These are phyloP conservation scores for Propithecus perrieri DNA, from an alignment of 2,797 vertebrate genomes.

Conservation along the genomic window DNA sequence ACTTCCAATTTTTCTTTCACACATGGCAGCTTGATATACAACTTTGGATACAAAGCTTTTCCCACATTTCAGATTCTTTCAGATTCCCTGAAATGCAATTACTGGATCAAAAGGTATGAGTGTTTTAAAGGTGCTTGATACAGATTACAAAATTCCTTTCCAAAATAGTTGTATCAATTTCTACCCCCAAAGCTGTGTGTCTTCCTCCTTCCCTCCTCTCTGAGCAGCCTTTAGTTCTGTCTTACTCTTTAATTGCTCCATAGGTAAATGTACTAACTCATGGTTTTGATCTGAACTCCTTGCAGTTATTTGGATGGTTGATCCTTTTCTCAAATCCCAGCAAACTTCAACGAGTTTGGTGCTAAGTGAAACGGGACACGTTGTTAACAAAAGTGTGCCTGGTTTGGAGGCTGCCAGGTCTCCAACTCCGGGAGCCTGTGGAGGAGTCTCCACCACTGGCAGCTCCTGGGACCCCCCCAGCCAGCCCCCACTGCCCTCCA, in stretches of 20 bases:
- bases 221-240: not conserved
- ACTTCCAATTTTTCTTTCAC: not conserved
- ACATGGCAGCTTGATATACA: not conserved
- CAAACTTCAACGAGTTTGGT: not conserved
- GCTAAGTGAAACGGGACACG: not conserved
- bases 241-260: not conserved
- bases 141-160: not conserved
- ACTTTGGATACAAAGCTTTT: not conserved
- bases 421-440: not conserved
- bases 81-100: not conserved
- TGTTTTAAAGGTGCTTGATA: not conserved
- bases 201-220: not conserved
- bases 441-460: not conserved
- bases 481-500: not conserved
- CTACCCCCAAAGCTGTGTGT: not conserved
- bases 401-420: not conserved
- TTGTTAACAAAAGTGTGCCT: too few species aligned
- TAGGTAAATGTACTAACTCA: not conserved
- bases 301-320: not conserved
- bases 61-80: constrained; percentile 1
- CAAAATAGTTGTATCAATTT: not conserved
- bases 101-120: not conserved
- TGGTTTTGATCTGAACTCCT: not conserved
- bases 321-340: not conserved
- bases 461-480: not conserved